Base-by-base conservation (phyloP, 2,113 vertebrate genomes). In the Melanerpes formicivorus region DNA sequence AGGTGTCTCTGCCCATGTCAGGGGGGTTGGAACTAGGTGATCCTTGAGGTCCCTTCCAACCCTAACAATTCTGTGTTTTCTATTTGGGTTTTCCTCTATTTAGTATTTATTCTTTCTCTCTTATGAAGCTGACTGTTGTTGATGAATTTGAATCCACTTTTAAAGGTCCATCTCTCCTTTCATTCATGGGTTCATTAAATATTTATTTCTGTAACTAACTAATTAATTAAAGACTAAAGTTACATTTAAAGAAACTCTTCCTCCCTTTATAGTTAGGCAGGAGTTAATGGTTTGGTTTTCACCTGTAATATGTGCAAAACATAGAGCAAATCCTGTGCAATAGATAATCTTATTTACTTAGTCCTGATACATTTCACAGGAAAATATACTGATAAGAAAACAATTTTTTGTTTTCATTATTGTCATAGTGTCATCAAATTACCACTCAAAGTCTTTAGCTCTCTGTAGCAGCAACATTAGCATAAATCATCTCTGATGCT, bases 51-150 rank as follows among this genome's bases (percentile, higher is more conserved):
- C 42, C 42, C 42, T 44, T 44, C 42, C 42, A 44, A 14, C 42
- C 42, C 42, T 44, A 14, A 44, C 42, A 15, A 44, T 44, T 44
- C 14, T 44, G 14, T 44, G 42, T 75, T 50, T 56, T 56, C 15
- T 23, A 15, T 26, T n/a, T 29, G 84, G 18, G 10, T 80, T 83
- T 80, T 63, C 48, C 70, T 80, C 70, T 77, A 79, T 86, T 63
- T 29, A 52, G 12, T 30, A 44, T 78, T 89, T 56, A 65, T 10
- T 37, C 8, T 87, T 69, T 69, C 79, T 82, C 37, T 88, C 62
- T 93, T 82, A 93, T 72, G 71, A 88, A 91, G 87, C 59, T 75
- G 60, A 82, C 77, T 71, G 55, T 65, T 82, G 37, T 50, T 78
- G 86, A 91, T 78, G 8, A 71, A 42, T 80, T 77, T 90, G 50